phyloP scores from a whole-genome alignment of 1,140 invertebrate genomes.

The Conopomorpha cramerella region DNA sequence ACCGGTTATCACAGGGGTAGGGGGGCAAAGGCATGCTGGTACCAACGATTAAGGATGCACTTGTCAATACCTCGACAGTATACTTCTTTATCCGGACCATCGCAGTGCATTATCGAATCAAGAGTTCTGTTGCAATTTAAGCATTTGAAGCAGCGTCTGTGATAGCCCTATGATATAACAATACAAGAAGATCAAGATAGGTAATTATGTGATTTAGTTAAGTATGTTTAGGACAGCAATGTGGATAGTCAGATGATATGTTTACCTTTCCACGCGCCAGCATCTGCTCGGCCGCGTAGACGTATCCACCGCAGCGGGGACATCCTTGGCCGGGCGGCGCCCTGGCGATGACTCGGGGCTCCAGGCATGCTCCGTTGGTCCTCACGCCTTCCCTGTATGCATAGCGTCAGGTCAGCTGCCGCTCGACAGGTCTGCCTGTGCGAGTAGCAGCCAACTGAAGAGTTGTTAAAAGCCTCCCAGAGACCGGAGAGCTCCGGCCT shows the following conservation, averaged over 20 bases:
- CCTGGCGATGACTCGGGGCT: conserved; percentile 77
- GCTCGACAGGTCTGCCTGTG: conserved; percentile 8
- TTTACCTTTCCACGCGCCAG: conserved; percentile 85
- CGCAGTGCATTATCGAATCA: conserved; percentile 92
- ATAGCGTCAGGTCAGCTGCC: conserved; percentile 17
- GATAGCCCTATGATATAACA: conserved; percentile 74
- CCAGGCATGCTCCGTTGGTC: conserved; percentile 65
- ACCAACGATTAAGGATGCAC: no score
- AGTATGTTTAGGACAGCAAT: no score
- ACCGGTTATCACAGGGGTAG: conserved; percentile 23
- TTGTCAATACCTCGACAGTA: conserved; percentile 94
- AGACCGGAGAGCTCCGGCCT: conserved; percentile 25
- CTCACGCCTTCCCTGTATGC: conserved; percentile 29
- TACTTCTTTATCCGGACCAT: conserved; percentile 89
- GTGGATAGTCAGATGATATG: no score
- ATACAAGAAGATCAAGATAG: no score
- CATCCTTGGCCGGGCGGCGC: conserved; percentile 87
- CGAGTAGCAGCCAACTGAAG: conserved; percentile 36
- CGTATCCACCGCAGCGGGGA: conserved; percentile 87
- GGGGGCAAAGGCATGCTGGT: no score
- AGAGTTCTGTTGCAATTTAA: conserved; percentile 86
- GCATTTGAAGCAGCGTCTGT: conserved; percentile 90
- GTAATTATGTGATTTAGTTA: no score
- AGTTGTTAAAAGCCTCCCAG: conserved; percentile 45
- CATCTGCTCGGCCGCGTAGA: conserved; percentile 94